Percentiles rank a stretch among this genome's conserved stretches.
phyloP scores from a whole-genome alignment of 2,113 vertebrate genomes.

The Holacanthus passer region DNA sequence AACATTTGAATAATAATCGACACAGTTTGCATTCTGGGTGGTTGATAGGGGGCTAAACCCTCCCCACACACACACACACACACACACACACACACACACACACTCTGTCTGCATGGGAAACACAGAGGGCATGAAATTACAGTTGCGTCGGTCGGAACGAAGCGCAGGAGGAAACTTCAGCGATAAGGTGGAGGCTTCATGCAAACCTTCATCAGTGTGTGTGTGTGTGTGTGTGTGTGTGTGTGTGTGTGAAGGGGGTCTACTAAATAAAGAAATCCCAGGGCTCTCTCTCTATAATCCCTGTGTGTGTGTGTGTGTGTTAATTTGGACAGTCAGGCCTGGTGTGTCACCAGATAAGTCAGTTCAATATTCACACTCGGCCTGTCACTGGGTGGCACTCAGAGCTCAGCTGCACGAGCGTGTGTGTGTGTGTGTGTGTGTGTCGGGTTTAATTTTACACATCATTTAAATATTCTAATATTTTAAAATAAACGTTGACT shows the following conservation, averaged over 20 bases:
- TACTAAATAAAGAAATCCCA: constrained; percentile 52
- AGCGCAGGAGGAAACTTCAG: constrained; percentile 46
- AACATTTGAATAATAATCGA: constrained; percentile 49
- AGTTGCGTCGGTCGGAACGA: constrained; percentile 74
- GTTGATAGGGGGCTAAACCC: constrained; percentile 25
- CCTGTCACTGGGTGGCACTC: constrained; percentile 58
- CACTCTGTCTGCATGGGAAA: constrained; percentile 39
- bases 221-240: constrained; percentile 38
- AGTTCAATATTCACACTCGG: constrained; percentile 77
- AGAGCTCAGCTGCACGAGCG: constrained; percentile 55
- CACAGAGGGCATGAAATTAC: constrained; percentile 81
- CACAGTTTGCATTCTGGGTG: not conserved
- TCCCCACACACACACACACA: constrained; percentile 24
- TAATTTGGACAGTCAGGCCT: constrained; percentile 76
- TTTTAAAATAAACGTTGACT: constrained; percentile 22
- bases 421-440: constrained; percentile 24
- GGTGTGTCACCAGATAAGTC: constrained; percentile 78
- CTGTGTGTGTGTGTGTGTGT: constrained; percentile 70
- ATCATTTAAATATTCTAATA: constrained; percentile 9
- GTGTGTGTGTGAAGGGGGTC: constrained; percentile 19
- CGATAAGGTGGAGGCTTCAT: constrained; percentile 48
- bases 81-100: constrained; percentile 42
- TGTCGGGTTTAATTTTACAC: not conserved
- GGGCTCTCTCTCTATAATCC: constrained; percentile 66
- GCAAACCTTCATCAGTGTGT: constrained; percentile 35